Percentiles rank a stretch among this genome's conserved stretches.
These are phyloP conservation scores for Ia io DNA, from an alignment of 2,113 vertebrate genomes.

Conservation along the genomic window DNA sequence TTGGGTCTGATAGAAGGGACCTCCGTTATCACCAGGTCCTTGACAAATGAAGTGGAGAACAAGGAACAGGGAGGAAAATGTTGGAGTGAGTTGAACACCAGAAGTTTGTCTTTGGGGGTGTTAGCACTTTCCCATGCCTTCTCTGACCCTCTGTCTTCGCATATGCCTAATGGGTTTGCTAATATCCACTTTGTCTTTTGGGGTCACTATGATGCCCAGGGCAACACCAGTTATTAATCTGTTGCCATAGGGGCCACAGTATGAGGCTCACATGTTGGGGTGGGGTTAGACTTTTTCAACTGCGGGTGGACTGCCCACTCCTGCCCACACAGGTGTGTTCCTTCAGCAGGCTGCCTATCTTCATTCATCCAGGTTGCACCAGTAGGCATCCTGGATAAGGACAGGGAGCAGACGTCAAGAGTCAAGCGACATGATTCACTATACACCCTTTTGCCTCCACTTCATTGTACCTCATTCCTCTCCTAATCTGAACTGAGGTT, in stretches of 20 bases:
- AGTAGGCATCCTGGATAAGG: conserved; percentile 69
- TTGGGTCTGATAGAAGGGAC: conserved; percentile 87
- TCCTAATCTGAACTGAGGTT: conserved; percentile 48
- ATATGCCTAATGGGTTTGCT: neutral
- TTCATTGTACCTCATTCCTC: conserved; percentile 76
- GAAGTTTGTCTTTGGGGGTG: neutral
- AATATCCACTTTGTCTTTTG: neutral
- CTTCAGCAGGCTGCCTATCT: conserved; percentile 85
- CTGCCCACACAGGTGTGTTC: conserved; percentile 84
- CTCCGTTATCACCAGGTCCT: conserved; percentile 87
- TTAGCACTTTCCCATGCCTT: neutral
- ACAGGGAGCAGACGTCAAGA: neutral
- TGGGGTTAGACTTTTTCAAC: neutral
- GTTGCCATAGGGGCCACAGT: neutral
- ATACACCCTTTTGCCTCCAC: conserved; percentile 63
- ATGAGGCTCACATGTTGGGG: neutral
- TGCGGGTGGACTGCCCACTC: neutral
- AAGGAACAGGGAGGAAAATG: neutral
- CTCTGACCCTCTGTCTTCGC: neutral
- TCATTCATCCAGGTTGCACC: conserved; percentile 38
- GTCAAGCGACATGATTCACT: neutral
- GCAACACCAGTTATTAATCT: neutral
- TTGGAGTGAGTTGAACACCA: neutral
- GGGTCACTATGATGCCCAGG: neutral
- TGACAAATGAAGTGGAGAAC: conserved; percentile 87